Evolutionary conservation across 2,113 vertebrate species (phyloP), one percentile per base, ranked within the genome.

Genomic region (Meleagris gallopavo): DNA sequence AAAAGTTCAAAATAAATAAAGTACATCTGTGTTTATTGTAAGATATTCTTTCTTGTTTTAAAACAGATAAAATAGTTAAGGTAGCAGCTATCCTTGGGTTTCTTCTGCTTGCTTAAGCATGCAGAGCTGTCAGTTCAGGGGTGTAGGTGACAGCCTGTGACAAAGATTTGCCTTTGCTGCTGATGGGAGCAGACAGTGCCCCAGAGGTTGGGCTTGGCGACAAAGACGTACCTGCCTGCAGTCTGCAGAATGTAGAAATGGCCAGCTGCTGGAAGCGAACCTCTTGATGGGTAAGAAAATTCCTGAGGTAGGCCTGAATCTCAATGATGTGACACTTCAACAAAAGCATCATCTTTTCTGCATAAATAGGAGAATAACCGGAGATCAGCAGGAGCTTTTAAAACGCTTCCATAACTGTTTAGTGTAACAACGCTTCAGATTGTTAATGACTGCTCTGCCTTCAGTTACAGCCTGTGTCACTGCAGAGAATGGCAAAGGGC

Each of bases 241-340:
- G 76, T 14, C 85, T 93, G 88, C 97, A 94, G 64, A 97, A 58
- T 0, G 94, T 97, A 14, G 95, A 85, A 76, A 98, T 94, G 61
- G 95, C 96, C 80, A 98, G 89, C 83, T 97, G 97, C 91, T 98
- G 97, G 65, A 97, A 97, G 69, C 97, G 96, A 60, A 95, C 64
- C 54, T 98, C 97, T 32, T 6, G 96, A 70, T 97, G 97, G 15
- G 50, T 83, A 21, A 98, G 96, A 21, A 97, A 97, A 32, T 60
- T 88, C 89, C 72, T 36, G 55, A 98, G 84, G 72, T 97, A 97
- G 36, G 61, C 54, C 74, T 97, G 83, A 69, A 97, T 81, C 55
- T 97, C 95, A 50, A 13, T 36, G 7, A 60, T 80, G 32, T 96
- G 81, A 29, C 3, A 6, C 67, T 96, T 97, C 76, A 95, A 62